Base-by-base conservation (phyloP, 2,797 vertebrate genomes). In the Crenuchus spilurus region DNA sequence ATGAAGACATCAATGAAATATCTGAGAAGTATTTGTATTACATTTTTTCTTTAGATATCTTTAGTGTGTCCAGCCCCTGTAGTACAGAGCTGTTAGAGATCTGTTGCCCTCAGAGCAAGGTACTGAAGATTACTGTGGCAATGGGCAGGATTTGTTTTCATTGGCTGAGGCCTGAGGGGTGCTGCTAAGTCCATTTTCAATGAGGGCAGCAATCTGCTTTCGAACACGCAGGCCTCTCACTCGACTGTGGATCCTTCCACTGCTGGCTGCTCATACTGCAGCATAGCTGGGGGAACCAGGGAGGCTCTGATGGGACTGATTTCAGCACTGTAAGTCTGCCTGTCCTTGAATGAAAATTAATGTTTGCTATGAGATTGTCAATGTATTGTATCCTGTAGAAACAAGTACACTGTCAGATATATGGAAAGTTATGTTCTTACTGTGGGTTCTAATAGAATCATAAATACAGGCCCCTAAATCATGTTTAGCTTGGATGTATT, bases 111-210 rank as follows among this genome's bases (percentile, higher is more conserved):
- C 39, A 52, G 26, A 11, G 28, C n/a, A 9, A 49, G 26, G 33
- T 68, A 57, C 58, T 52, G 60, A 49, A 72, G 63, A 78, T 75
- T 57, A 66, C 18, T 14, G 26, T 39, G 3, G 48, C 11, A 41
- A 26, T 39, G 42, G 7, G 14, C 18, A 41, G 63, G 76, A 71
- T 85, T 52, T 79, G 76, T 80, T 87, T 83, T 78, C 57, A 78
- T 24, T 80, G 70, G 73, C 74, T 18, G 2, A 37, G 33, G 28
- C 30, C 72, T 24, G 30, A 52, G 52, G 46, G 33, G 30, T 69
- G 46, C 61, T 75, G 44, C 51, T 51, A 75, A 70, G 46, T 42
- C 28, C 46, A 67, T 72, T 75, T 68, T 67, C 62, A 71, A 26
- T 33, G 42, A 61, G 54, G 31, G n/a, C 46, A 33, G 62, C 54